A percentile compares a stretch with the other conserved stretches of the same genome.
These are phyloP conservation scores for Lamellibrachia luymesi DNA, from an alignment of 1,140 invertebrate genomes.

Conservation along the genomic window DNA sequence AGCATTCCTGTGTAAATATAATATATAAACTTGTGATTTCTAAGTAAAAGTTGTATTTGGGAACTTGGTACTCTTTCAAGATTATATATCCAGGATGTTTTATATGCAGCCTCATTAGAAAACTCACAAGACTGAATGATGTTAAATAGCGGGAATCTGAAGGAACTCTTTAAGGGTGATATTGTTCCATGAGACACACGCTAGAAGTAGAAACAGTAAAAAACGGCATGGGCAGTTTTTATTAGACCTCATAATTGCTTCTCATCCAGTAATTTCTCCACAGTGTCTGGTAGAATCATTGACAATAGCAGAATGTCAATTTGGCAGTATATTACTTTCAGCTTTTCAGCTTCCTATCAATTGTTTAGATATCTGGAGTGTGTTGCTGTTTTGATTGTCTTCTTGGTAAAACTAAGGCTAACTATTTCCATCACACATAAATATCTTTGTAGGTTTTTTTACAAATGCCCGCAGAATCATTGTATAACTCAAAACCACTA, in stretches of 20 bases:
- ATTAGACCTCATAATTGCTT: neutral
- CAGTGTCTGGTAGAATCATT: neutral
- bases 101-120: neutral
- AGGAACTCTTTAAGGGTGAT: too few species aligned
- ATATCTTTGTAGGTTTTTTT: neutral
- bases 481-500: neutral
- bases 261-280: neutral
- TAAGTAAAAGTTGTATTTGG: neutral
- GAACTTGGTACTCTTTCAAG: neutral
- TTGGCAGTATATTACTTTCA: neutral
- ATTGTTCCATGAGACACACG: neutral
- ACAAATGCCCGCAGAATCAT: neutral
- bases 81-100: neutral
- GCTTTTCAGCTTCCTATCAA: neutral
- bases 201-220: neutral
- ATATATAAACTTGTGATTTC: neutral
- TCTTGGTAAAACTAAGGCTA: neutral
- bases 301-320: neutral
- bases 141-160: neutral
- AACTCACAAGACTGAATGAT: neutral
- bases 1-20: neutral
- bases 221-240: neutral
- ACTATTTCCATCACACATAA: neutral
- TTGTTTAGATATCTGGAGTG: neutral
- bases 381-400: neutral